Base-by-base conservation (phyloP, 2,888 invertebrate genomes). In the Protodeltote pygarga region DNA sequence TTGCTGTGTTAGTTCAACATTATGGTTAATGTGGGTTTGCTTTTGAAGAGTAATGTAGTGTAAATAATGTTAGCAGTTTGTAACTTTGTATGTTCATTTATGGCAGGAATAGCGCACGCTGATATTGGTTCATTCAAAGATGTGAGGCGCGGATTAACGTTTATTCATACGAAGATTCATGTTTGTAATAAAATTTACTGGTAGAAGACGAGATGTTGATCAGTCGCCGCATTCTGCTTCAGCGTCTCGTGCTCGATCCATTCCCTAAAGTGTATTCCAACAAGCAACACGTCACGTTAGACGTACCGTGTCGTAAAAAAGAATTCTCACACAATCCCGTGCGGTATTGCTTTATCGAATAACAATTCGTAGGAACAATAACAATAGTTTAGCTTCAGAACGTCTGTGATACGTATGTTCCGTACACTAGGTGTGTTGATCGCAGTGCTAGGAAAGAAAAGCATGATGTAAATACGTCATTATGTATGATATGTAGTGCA, bases 401-500 rank as follows among this genome's bases (percentile, higher is more conserved):
- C 15, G 32, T 17, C 31, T 35, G 35, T 27, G 23, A 45, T 31
- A 32, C 23, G 9, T 13, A 27, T 11, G 11, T 25, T 19, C 15
- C 1, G 15, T 32, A 19, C 27, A 16, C 6, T 13, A 17, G n/a
- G n/a, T 31, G 20, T 27, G 25, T 21, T 20, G 11, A 25, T 16
- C 40, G n/a, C 5, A 2, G 29, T 23, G 33, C 46, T 17, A 38
- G 41, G 57, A 63, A 55, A 48, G 65, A 65, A n/a, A 47, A 48
- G 50, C 49, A 55, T 42, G 15, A 37, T 54, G 44, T 65, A 61
- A 60, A 60, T 50, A 55, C 35, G 23, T 53, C 27, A 53, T 55
- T 61, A 37, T 44, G 19, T 38, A 42, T 47, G 46, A 65, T 50
- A 65, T 47, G 42, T 65, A 55, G 62, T 62, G 47, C 63, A 50